Evolutionary conservation across 1,140 invertebrate species (phyloP), one percentile per base, ranked within the genome.

Genomic region (Penaeus chinensis): DNA sequence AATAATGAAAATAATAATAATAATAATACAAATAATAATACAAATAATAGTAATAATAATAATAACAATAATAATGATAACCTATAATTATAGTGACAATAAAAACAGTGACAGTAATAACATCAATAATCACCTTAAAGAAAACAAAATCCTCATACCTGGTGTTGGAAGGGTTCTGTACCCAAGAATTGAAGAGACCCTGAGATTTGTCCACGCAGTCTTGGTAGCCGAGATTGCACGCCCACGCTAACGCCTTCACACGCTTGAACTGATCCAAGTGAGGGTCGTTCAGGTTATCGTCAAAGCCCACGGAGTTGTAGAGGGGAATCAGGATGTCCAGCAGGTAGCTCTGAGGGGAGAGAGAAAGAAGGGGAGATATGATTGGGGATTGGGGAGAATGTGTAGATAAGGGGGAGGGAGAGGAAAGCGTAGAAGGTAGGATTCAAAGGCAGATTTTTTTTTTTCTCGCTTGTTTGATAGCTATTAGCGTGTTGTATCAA

Each of bases 151-250:
- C 89, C 85, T 54, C 54, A 11, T 89, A 91, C 91, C 71, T 78
- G 88, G 91, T 91, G 60, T 87, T 89, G 20, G 83, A 61, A 3
- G 91, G 89, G 20, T 90, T 76, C 4, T 77, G 81, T 90, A 91
- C 92, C 92, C 92, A 92, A 0, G 84, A 47, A 20, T 87, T 78
- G 87, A 91, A 92, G 32, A 91, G 80, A 19, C 71, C 24, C 13
- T 84, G 87, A 13, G 91, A 91, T 76, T 91, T 71, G 16, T 86
- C 74, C 16, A 91, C 81, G 84, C 92, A 92, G 47, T 90, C 90
- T 76, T 82, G 13, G 66, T 90, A 71, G 18, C 83, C 87, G n/a
- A 90, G 42, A 47, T 80, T 61, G 62, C 90, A 90, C 47, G 89
- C 89, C 90, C 90, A 90, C 2, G 24, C 13, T 16, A 89, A 54